Base-by-base conservation (phyloP, 2,113 vertebrate genomes). In the Pluvialis apricaria region DNA sequence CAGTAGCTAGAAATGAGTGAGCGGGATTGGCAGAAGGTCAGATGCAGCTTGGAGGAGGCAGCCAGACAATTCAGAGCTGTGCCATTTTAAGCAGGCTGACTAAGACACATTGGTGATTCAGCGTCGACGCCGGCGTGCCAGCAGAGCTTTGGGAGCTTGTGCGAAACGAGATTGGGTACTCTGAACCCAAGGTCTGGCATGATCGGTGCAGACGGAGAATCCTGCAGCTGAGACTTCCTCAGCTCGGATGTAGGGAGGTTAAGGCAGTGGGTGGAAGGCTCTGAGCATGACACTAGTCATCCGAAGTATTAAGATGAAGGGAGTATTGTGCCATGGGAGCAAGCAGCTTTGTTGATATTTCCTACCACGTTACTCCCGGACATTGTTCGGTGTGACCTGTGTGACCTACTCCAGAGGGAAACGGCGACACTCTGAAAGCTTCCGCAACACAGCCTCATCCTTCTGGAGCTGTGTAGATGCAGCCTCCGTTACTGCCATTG, bases 21-120 rank as follows among this genome's bases (percentile, higher is more conserved):
- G 57, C 9, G 1, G 80, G 64, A 47, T 55, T 66, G 91, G 89
- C 90, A 92, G 72, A 36, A 76, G 83, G 88, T 94, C 92, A 85
- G 78, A 72, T 47, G 49, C 72, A 82, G 42, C 79, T 81, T 77
- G 91, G 86, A 89, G 84, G 88, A 89, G 70, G 83, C 58, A 86
- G 19, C 15, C 47, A 92, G 94, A 75, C 40, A 85, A 79, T 92
- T 94, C 78, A 65, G 92, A 90, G 73, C 87, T 84, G 55, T 85
- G 86, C 94, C 58, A 15, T 94, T 97, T 95, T 91, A 96, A 94
- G 91, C 81, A 95, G 94, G 52, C 92, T 97, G 92, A 95, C 92
- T 95, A 94, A 90, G 86, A 49, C 52, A 32, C 3, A 3, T 7
- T 8, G 9, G 70, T 97, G 95, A 96, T 79, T 97, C 96, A 97